Evolutionary conservation across 2,888 invertebrate species (phyloP), one percentile per base, ranked within the genome.

Genomic region (Erpobdella octoculata): DNA sequence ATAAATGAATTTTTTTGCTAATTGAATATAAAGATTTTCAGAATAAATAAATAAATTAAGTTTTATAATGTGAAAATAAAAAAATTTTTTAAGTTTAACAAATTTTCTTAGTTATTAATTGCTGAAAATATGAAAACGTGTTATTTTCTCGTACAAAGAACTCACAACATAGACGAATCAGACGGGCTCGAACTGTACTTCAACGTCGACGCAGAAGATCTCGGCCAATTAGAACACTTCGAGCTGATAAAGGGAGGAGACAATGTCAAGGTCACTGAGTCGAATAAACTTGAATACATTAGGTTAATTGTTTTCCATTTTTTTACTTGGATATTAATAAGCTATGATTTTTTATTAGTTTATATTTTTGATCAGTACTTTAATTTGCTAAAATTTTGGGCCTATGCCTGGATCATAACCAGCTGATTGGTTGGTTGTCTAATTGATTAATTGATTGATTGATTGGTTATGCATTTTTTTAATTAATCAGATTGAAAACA

Each of bases 221-320:
- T 41, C n/a, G 46, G 46, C 46, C 46, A 41, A 41, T 41, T 41
- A n/a, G 46, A 41, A 41, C 46, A 41, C 46, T 41, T 15, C 46
- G 46, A 41, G n/a, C n/a, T 41, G 46, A 41, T 15, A 41, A n/a
- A 41, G 46, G 46, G 46, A 12, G 46, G 46, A 15, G 46, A 41
- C 46, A 41, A 41, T 41, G n/a, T 41, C 46, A 41, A 41, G n/a
- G 46, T 41, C n/a, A 41, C 46, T 41, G 46, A 41, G n/a, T n/a
- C 12, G 46, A 41, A n/a, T n/a, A 41, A 41, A 41, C 46, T 41
- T 12, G 46, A 41, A 41, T 41, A 41, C 46, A 41, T 41, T n/a
- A n/a, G n/a, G 46, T 41, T n/a, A 41, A n/a, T 41, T 41, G 12
- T 15, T 15, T 41, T 41, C n/a, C 46, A 41, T 41, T 41, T 12